These are phyloP conservation scores for Drosophila burlai DNA, from an alignment of 1,140 invertebrate genomes.

Conservation along the genomic window DNA sequence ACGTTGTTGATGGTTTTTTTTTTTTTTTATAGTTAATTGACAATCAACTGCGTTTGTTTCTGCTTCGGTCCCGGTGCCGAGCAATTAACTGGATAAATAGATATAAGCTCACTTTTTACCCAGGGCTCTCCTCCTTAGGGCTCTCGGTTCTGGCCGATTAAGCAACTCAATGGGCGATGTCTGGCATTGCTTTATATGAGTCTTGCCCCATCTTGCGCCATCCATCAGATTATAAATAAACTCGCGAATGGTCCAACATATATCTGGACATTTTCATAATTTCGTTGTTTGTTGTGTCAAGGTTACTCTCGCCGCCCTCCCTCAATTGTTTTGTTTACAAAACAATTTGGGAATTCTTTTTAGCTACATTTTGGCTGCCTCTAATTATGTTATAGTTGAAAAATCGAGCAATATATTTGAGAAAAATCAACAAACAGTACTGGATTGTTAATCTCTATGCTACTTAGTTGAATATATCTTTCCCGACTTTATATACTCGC, in stretches of 20 bases:
- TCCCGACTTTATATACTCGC: not conserved
- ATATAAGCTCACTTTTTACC: slow-evolving; percentile 1
- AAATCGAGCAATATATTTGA: slow-evolving; percentile 2
- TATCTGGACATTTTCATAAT: slow-evolving; percentile 53
- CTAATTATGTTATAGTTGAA: slow-evolving; percentile 8
- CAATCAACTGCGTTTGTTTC: slow-evolving; percentile 40
- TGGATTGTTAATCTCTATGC: not conserved
- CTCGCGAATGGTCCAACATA: not conserved
- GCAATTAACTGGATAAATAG: slow-evolving; percentile 14
- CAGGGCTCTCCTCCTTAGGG: not conserved
- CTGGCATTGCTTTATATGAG: slow-evolving; percentile 11
- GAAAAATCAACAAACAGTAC: slow-evolving; percentile 2
- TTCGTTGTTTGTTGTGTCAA: slow-evolving; percentile 24
- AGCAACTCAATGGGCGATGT: slow-evolving; percentile 17
- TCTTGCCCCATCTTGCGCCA: slow-evolving; percentile 17
- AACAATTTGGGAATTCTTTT: slow-evolving; percentile 41
- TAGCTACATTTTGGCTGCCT: slow-evolving; percentile 14
- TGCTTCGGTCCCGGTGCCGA: not conserved
- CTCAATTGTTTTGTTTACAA: slow-evolving; percentile 54
- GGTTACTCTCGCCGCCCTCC: slow-evolving; percentile 8
- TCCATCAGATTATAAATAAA: slow-evolving; percentile 20
- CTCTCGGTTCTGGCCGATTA: slow-evolving; percentile 10
- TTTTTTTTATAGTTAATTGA: slow-evolving; percentile 44
- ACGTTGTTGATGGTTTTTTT: slow-evolving; percentile 9
- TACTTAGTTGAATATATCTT: not conserved